Evolutionary conservation across 2,797 vertebrate species (phyloP), one percentile per base, ranked within the genome.

Genomic region (Enteromius paludinosus): DNA sequence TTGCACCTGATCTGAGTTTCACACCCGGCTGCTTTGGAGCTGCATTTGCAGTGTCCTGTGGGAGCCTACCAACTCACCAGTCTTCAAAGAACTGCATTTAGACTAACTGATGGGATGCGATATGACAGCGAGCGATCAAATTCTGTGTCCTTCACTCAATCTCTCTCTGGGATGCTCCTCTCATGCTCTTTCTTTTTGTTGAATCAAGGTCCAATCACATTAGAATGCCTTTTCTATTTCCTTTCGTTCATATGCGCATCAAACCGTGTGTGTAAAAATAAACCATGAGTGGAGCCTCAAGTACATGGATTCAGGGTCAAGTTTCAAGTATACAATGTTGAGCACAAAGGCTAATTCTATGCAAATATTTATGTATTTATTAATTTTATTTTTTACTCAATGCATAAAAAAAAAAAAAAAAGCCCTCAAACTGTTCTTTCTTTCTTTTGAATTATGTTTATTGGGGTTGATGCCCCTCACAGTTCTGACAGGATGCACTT

Each of bases 61-160:
- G 56, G 52, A 25, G 11, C 25, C 20, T 62, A 64, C 54, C 28
- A 73, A 52, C 59, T 74, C 56, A 49, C 25, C 66, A 35, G 38
- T 41, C 35, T 79, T 79, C 65, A 79, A 52, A 79, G n/a, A 79
- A 80, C 66, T 80, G 66, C 66, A 80, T 80, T 80, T 61, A 81
- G 25, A 81, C 79, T 62, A 43, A 81, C 70, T 65, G 70, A 81
- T 73, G 59, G 79, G 28, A 74, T 61, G 20, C 74, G 69, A 49
- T 5, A 73, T 9, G 41, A 61, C 68, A 81, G 68, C 17, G 3
- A 80, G 66, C 18, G 3, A 47, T 78, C 75, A 61, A 61, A 71
- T 75, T 54, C 23, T 76, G 49, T 77, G 71, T 82, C 72, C 52
- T 70, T 83, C 28, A 75, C 30, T 75, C 38, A 14, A 30, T 77